Evolutionary conservation across 2,113 vertebrate species (phyloP).

Genomic region (Periophthalmus modestus): DNA sequence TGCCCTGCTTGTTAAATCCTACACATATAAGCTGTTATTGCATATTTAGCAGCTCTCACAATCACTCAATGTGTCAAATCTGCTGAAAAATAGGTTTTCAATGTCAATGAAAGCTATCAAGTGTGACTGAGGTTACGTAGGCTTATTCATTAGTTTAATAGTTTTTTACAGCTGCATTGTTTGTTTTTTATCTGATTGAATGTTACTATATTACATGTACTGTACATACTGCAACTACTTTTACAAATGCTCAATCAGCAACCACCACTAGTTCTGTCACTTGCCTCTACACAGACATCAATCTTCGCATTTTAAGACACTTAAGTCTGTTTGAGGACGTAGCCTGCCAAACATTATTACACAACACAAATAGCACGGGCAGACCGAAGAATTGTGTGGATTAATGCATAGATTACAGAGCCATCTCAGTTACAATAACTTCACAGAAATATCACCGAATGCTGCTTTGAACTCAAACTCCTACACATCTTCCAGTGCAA

Average conservation of each 20-base stretch:
- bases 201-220: too few relatives aligned
- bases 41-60: not conserved
- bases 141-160: too few relatives aligned
- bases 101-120: not conserved
- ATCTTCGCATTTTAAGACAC: not conserved
- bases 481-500: conserved; percentile 9
- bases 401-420: conserved; percentile 27
- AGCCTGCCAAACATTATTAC: not conserved
- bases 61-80: not conserved
- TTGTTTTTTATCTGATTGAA: too few relatives aligned
- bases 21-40: conserved; percentile 5
- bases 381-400: conserved; percentile 19
- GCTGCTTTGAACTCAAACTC: conserved; percentile 25
- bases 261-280: too few relatives aligned
- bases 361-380: not conserved
- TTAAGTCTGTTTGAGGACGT: too few relatives aligned
- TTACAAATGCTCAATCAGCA: too few relatives aligned
- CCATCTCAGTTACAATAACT: conserved; percentile 24
- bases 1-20: conserved; percentile 7
- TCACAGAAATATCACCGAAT: conserved; percentile 31
- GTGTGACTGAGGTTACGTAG: not conserved
- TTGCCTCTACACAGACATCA: not conserved
- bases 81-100: not conserved
- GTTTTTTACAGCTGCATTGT: too few relatives aligned
- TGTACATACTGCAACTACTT: too few relatives aligned